These are phyloP conservation scores for Hydropsyche betteni DNA, from an alignment of 2,888 invertebrate species.

Conservation along the genomic window DNA sequence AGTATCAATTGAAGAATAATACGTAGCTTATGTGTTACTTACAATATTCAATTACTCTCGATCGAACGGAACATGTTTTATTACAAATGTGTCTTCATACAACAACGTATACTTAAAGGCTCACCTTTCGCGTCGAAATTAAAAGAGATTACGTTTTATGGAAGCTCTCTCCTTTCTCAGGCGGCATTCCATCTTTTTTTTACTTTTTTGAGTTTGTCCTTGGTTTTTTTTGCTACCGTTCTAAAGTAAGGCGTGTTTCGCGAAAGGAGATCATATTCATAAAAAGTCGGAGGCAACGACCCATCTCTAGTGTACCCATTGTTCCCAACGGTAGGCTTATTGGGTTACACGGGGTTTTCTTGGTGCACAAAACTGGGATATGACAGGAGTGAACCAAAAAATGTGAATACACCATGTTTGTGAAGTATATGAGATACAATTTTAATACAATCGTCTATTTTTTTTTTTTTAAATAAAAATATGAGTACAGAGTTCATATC, in stretches of 20 bases:
- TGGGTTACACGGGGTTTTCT: constrained; percentile 30
- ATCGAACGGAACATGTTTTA: not conserved
- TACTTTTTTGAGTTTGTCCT: not conserved
- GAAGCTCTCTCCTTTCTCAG: not conserved
- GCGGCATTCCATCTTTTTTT: not conserved
- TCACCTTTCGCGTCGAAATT: constrained; percentile 5
- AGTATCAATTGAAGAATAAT: no score
- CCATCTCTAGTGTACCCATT: constrained; percentile 32
- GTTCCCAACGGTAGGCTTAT: constrained; percentile 33
- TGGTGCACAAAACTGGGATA: not conserved
- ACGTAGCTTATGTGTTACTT: no score
- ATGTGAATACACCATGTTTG: not conserved
- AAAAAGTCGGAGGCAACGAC: constrained; percentile 36
- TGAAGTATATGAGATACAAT: not conserved
- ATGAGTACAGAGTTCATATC: no score
- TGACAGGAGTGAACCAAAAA: constrained; percentile 6
- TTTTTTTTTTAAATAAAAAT: no score
- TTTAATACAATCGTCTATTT: no score
- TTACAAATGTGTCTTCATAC: not conserved
- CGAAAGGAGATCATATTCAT: constrained; percentile 25
- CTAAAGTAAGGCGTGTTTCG: not conserved
- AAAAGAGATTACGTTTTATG: constrained; percentile 37
- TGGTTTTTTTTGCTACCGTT: not conserved
- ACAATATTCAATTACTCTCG: no score
- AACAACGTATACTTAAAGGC: not conserved